These are phyloP conservation scores for Silurus lanzhouensis DNA, from an alignment of 2,797 vertebrate species.

Conservation along the genomic window DNA sequence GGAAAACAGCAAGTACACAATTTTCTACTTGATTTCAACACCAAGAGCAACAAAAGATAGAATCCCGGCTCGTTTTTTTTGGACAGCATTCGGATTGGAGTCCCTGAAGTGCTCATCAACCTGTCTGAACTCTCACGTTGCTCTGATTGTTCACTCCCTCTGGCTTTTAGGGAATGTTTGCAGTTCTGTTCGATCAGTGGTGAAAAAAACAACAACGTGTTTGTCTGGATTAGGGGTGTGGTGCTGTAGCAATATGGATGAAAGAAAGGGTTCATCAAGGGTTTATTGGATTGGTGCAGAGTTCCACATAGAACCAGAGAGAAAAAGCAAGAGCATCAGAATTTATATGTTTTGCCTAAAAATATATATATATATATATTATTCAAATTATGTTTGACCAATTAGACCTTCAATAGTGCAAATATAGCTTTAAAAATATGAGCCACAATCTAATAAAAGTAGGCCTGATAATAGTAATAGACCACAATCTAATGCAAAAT, in stretches of 20 bases:
- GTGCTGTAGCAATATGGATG: background rate
- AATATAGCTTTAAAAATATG: too few species aligned
- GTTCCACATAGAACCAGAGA: background rate
- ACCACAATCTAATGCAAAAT: background rate
- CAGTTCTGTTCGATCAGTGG: background rate
- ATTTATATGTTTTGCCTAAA: background rate
- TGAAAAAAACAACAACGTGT: too few species aligned
- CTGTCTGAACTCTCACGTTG: background rate
- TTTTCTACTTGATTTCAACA: background rate
- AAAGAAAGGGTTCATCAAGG: background rate
- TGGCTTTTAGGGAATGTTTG: background rate
- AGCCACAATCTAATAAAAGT: background rate
- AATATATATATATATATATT: background rate
- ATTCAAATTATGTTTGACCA: background rate
- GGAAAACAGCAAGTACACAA: background rate
- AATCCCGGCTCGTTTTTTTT: background rate
- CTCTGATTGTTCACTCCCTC: background rate
- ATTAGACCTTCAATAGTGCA: background rate
- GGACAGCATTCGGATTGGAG: background rate
- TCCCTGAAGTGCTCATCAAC: constrained; percentile 5
- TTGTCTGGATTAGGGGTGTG: background rate
- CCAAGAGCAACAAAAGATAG: background rate
- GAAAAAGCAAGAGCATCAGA: background rate
- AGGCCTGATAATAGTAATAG: background rate
- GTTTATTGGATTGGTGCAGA: background rate